These are phyloP conservation scores for Columba livia DNA, from an alignment of 2,113 vertebrate species.

Conservation along the genomic window DNA sequence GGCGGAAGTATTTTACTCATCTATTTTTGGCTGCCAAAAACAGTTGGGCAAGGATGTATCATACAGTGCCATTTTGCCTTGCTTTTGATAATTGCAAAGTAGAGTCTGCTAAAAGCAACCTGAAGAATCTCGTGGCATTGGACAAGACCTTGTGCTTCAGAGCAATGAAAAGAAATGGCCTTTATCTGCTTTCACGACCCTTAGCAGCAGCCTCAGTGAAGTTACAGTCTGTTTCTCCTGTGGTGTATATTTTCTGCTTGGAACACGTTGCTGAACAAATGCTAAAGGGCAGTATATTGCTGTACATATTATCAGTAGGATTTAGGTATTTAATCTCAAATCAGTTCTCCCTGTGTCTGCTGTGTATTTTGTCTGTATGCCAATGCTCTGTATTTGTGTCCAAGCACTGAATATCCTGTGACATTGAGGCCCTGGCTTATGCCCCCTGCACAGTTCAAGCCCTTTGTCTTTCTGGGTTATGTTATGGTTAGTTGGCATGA, in stretches of 20 bases:
- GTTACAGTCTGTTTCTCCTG: background rate
- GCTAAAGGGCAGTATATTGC: background rate
- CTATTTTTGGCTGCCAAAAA: background rate
- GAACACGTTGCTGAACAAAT: background rate
- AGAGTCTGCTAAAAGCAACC: background rate
- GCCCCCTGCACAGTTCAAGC: background rate
- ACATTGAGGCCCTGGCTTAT: background rate
- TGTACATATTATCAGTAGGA: background rate
- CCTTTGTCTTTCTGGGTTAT: fast-evolving
- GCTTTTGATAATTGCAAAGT: background rate
- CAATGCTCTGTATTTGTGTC: background rate
- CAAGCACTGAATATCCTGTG: background rate
- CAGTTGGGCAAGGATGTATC: background rate
- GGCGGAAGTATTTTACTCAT: background rate
- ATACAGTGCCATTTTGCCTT: background rate
- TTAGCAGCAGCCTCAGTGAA: background rate
- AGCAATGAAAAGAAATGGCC: background rate
- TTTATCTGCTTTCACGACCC: background rate
- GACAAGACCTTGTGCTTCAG: background rate
- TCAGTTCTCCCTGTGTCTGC: background rate
- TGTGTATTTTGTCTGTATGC: background rate
- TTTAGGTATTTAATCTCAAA: background rate
- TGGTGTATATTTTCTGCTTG: background rate
- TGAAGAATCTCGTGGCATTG: background rate
- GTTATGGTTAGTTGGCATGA: background rate